Base-by-base conservation (phyloP, 2,797 vertebrate species). In the Pygocentrus nattereri region DNA sequence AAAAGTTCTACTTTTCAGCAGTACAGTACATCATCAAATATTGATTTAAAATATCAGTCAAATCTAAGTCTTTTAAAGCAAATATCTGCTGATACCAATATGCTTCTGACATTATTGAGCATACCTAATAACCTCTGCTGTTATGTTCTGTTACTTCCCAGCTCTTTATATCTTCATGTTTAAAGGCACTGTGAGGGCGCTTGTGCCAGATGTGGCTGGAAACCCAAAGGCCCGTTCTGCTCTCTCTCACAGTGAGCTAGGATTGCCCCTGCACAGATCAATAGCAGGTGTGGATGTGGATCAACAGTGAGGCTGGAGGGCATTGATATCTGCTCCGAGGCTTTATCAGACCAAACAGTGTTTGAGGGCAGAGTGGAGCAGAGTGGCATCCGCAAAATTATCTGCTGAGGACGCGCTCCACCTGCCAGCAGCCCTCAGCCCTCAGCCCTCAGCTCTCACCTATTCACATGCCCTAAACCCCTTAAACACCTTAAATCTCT, bases 221-320 rank as follows among this genome's bases (percentile, higher is more conserved):
- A 12, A 25, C n/a, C 91, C 89, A 89, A 90, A 91, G 93, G 94
- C 94, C 89, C 76, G 76, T 95, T 41, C 10, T 50, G 27, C 38
- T 79, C 58, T 41, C 31, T 76, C 92, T 70, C 90, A 91, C 93
- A 93, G 91, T 93, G 93, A 93, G 93, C 91, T 90, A 86, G 91
- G 93, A 93, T 94, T 91, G 88, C 93, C 19, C 11, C 91, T 87
- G 91, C 92, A 94, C 93, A 94, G 93, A 97, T 97, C 97, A 96
- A 96, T 97, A 96, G 82, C 83, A 86, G 87, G 88, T 89, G 88
- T 93, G 93, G 95, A 93, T 92, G 90, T 89, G 91, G 93, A 93
- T 94, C 92, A 93, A 90, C 90, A 90, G 84, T 85, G 85, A 75
- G 18, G 80, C 89, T 88, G 86, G 73, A 84, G 83, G 88, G 91